Evolutionary conservation across 2,797 vertebrate species (phyloP).

Genomic region (Leptoclinus maculatus): DNA sequence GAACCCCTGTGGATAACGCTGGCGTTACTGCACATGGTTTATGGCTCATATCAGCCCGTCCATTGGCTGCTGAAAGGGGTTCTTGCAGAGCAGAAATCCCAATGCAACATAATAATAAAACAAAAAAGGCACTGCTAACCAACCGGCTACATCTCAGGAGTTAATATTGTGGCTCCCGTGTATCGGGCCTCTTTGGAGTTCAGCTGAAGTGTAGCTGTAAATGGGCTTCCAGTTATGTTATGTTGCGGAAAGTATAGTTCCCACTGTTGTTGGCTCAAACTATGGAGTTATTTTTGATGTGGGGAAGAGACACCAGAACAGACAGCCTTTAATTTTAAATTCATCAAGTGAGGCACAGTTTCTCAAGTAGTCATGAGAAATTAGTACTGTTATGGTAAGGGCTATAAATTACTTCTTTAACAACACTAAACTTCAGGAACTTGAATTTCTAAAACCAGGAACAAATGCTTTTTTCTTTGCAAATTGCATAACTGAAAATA

Average conservation of each 20-base stretch:
- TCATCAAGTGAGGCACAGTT: conserved; percentile 29
- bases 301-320: conserved; percentile 20
- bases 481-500: conserved; percentile 1
- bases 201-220: conserved; percentile 59
- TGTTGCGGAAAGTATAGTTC: conserved; percentile 38
- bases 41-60: conserved; percentile 60
- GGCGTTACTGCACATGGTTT: conserved; percentile 60
- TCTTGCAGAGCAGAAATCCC: conserved; percentile 29
- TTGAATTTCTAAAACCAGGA: neutral
- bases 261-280: conserved; percentile 56
- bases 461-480: neutral
- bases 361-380: conserved; percentile 15
- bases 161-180: conserved; percentile 28
- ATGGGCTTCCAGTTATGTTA: conserved; percentile 51
- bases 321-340: conserved; percentile 38
- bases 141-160: conserved; percentile 36
- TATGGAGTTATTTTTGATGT: conserved; percentile 43
- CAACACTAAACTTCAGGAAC: neutral
- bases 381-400: neutral
- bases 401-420: neutral
- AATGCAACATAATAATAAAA: conserved; percentile 53
- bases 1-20: conserved; percentile 59
- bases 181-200: conserved; percentile 44
- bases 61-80: conserved; percentile 66
- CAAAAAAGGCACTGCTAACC: conserved; percentile 22